Evolutionary conservation across 2,888 invertebrate genomes (phyloP).

Genomic region (Eristalis pertinax): DNA sequence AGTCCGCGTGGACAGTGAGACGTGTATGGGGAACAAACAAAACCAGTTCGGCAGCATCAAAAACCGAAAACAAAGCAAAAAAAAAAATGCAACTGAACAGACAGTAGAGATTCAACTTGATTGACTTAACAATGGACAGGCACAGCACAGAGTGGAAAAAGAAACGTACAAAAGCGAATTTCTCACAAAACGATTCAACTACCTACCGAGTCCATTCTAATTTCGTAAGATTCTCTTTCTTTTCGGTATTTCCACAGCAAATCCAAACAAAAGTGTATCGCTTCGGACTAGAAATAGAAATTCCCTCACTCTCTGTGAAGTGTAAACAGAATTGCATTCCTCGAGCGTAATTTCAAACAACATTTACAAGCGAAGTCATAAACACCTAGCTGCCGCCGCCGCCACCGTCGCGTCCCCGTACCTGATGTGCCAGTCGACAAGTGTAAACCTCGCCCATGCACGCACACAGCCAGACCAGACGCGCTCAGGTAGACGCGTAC

Average conservation of each 20-base stretch:
- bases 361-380: not conserved
- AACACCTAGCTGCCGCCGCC: not conserved
- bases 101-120: not conserved
- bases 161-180: not conserved
- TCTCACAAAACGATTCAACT: not conserved
- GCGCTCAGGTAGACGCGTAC: conserved; percentile 14
- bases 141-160: no score
- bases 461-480: not conserved
- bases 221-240: not conserved
- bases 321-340: conserved; percentile 18
- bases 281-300: not conserved
- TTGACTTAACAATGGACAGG: not conserved
- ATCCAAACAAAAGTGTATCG: not conserved
- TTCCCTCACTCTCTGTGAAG: not conserved
- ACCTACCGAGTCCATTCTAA: not conserved
- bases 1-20: no score
- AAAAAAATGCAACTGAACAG: not conserved
- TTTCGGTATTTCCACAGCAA: not conserved
- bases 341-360: not conserved
- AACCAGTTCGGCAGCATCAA: not conserved
- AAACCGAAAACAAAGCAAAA: not conserved
- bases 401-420: not conserved
- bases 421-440: conserved; percentile 14
- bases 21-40: no score
- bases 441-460: conserved; percentile 18